phyloP scores from a whole-genome alignment of 2,113 vertebrate genomes.

The Dromiciops gliroides region DNA sequence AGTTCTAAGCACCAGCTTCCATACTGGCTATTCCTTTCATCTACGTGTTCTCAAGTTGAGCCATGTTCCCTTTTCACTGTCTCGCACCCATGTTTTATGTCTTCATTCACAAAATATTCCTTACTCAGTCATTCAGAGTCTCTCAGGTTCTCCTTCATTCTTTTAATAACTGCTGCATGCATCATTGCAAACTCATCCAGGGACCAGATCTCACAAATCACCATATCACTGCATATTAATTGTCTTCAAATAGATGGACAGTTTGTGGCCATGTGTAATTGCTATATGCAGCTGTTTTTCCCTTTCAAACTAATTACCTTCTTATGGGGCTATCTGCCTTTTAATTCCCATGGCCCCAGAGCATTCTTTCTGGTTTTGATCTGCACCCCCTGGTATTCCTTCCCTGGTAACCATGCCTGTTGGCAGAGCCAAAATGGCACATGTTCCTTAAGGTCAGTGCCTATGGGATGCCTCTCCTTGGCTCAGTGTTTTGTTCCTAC shows the following conservation, averaged over 20 bases:
- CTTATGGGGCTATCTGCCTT: neutral
- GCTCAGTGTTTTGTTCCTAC: neutral
- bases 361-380: neutral
- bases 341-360: neutral
- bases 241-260: neutral
- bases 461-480: neutral
- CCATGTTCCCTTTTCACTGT: neutral
- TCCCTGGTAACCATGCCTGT: neutral
- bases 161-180: neutral
- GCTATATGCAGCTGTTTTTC: neutral
- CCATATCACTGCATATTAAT: neutral
- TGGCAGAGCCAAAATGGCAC: neutral
- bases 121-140: neutral
- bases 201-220: neutral
- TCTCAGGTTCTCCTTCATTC: neutral
- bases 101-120: neutral
- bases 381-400: neutral
- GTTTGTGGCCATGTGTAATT: neutral
- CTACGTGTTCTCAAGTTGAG: neutral
- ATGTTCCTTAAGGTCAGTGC: neutral
- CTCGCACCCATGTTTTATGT: neutral
- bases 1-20: neutral
- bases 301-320: neutral
- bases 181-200: neutral
- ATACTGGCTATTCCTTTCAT: neutral